Conservation (phyloP, 2,113 vertebrate genomes). For the Martes martes region DNA sequence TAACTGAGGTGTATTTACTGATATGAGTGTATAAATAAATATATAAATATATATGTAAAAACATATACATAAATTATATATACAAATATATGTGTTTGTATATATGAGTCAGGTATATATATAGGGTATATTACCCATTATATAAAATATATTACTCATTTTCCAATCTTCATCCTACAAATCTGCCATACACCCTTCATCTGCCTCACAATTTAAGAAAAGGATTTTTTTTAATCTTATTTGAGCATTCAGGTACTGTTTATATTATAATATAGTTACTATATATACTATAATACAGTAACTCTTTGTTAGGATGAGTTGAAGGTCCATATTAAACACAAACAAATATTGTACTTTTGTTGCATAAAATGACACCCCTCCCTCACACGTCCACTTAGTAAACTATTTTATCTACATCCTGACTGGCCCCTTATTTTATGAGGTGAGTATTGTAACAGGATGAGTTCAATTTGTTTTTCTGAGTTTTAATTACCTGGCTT, state of each 20-base stretch:
- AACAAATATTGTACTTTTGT: not conserved
- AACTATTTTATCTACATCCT: not conserved
- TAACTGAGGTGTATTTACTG: not conserved
- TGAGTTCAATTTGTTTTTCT: not conserved
- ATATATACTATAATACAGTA: not conserved
- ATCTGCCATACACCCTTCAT: not conserved
- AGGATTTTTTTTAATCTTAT: not conserved
- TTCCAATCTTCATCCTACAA: not conserved
- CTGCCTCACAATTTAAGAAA: not conserved
- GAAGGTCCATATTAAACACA: not conserved
- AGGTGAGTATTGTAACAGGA: accelerated
- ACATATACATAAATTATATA: not conserved
- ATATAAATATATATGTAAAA: too few species aligned
- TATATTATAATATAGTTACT: not conserved
- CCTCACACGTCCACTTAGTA: not conserved
- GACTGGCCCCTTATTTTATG: not conserved
- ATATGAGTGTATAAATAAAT: not conserved
- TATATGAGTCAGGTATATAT: not conserved
- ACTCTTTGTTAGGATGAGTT: not conserved
- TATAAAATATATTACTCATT: not conserved
- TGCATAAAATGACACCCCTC: not conserved
- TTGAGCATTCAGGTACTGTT: not conserved
- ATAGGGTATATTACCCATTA: not conserved
- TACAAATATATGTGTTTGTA: not conserved
- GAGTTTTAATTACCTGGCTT: not conserved